These are phyloP conservation scores for Poicephalus gulielmi DNA, from an alignment of 2,113 vertebrate species.

Conservation along the genomic window DNA sequence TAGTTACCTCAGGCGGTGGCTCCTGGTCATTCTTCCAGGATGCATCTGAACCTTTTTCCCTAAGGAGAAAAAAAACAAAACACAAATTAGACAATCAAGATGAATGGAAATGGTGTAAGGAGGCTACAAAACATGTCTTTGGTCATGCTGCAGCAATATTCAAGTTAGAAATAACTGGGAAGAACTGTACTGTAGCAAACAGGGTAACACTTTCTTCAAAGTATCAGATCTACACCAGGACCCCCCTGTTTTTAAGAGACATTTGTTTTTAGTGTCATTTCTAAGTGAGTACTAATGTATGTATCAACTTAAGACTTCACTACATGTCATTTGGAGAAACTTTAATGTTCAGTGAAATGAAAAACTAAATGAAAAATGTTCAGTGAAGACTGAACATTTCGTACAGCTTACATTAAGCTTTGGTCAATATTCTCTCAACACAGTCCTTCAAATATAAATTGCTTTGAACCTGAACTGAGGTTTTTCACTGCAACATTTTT, in stretches of 20 bases:
- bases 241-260: background rate
- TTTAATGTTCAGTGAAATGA: background rate
- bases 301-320: background rate
- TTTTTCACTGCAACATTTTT: background rate
- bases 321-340: background rate
- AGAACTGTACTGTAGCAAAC: background rate
- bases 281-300: background rate
- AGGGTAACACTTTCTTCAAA: background rate
- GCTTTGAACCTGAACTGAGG: background rate
- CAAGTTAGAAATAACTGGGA: background rate
- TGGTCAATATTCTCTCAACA: background rate
- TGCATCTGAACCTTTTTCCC: constrained; percentile 91
- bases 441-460: background rate
- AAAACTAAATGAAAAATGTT: no score
- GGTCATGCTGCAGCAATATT: background rate
- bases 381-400: background rate
- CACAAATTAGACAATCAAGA: background rate
- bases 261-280: background rate
- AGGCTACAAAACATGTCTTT: background rate
- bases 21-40: constrained; percentile 98
- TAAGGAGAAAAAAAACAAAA: constrained; percentile 24
- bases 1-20: constrained; percentile 87
- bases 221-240: background rate
- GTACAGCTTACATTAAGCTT: background rate
- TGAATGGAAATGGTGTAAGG: background rate